A percentile compares a stretch with the other conserved stretches of the same genome.
phyloP scores from a whole-genome alignment of 2,888 invertebrate genomes.

The Gymnosoma rotundatum region DNA sequence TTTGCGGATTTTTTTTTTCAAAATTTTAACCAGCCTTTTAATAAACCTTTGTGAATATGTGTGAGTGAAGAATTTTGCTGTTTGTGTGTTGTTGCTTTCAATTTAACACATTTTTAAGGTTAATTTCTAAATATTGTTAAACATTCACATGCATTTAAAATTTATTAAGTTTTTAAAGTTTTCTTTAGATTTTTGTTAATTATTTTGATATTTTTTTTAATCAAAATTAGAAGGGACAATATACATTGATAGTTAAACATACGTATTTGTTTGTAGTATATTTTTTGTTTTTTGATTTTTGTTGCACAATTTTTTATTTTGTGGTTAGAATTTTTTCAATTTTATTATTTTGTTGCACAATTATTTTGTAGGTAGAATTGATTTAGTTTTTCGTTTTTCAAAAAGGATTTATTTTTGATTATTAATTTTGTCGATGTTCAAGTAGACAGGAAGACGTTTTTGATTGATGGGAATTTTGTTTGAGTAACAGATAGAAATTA shows the following conservation, averaged over 20 bases:
- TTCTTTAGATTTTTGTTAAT: constrained; percentile 42
- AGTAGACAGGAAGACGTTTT: constrained; percentile 74
- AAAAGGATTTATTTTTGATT: constrained; percentile 41
- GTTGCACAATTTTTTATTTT: no score
- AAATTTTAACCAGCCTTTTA: neutral
- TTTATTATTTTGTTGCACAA: constrained; percentile 46
- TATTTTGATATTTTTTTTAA: constrained; percentile 12
- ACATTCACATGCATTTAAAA: constrained; percentile 51
- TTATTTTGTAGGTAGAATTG: constrained; percentile 34
- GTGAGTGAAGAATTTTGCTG: constrained; percentile 26
- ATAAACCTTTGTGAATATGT: neutral
- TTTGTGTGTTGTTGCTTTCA: constrained; percentile 16
- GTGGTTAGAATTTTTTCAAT: constrained; percentile 12
- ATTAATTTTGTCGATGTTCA: constrained; percentile 43
- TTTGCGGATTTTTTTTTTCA: no score
- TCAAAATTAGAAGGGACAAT: constrained; percentile 7
- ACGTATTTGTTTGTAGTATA: constrained; percentile 39
- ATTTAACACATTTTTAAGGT: neutral
- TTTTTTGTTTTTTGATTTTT: constrained; percentile 19
- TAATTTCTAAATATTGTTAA: constrained; percentile 15
- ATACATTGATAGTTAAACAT: constrained; percentile 24
- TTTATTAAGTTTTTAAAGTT: constrained; percentile 52
- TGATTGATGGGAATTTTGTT: constrained; percentile 58
- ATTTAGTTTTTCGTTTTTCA: constrained; percentile 31
- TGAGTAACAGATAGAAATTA: constrained; percentile 63